Base-by-base conservation (phyloP, 2,113 vertebrate genomes). In the Pterocles gutturalis region DNA sequence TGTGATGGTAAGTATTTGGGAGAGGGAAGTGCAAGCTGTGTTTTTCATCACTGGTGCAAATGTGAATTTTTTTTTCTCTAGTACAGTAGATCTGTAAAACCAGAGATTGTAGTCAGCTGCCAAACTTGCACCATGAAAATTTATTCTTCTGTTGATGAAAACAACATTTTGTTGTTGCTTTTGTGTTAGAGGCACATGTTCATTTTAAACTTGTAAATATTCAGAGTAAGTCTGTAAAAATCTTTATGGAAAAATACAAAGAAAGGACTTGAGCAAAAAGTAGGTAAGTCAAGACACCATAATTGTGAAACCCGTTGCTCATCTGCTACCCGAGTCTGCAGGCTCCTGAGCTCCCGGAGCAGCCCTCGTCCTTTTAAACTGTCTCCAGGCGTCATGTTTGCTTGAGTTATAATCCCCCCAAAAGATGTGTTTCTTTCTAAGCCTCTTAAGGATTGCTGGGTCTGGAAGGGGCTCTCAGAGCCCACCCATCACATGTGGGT, bases 401-500 rank as follows among this genome's bases (percentile, higher is more conserved):
- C 22, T 60, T n/a, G 29, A 70, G 17, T 58, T 87, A 5, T 49
- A 72, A 90, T 88, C 33, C 49, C 10, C 6, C 16, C 14, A 5
- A 41, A 81, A 88, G 61, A 24, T 57, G 5, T 3, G 3, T 60
- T 90, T 73, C 46, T 4, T 2, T 58, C 28, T 92, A 81, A 92
- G 51, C 93, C 41, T 62, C 58, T 86, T 61, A 61, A 77, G 36
- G 41, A 45, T 67, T 0, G 2, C 31, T 41, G 17, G 15, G 43
- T 70, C n/a, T 75, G 71, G 69, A 82, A 86, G 49, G 19, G 26
- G 46, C 36, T 83, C 55, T 86, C 0, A 0, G 13, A 26, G n/a
- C 3, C 4, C n/a, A 28, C 25, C 33, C 0, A 0, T 17, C 31
- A 8, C 10, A 3, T 16, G 14, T 8, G 1, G 5, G 21, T 2